Conservation (phyloP, 2,113 vertebrate species). For the Chaetodon auriga region DNA sequence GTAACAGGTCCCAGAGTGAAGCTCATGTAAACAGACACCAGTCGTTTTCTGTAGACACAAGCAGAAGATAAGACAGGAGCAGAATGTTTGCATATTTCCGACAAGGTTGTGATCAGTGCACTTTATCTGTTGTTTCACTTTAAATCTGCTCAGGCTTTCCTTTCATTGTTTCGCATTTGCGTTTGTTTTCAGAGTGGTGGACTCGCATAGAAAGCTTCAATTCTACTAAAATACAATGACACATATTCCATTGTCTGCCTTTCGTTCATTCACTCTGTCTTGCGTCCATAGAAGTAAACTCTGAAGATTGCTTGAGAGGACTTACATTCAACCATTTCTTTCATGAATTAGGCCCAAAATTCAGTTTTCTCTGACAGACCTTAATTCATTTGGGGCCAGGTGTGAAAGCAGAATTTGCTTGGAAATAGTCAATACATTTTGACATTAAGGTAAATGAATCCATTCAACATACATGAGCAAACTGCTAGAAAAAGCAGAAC, state of each 20-base stretch:
- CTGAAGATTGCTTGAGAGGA: background rate
- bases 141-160: background rate
- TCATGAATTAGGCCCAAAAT: slow-evolving; percentile 6
- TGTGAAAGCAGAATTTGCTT: slow-evolving; percentile 20
- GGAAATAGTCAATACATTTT: slow-evolving; percentile 8
- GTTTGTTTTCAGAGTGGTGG: background rate
- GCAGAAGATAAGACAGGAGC: slow-evolving; percentile 7
- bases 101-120: slow-evolving; percentile 4
- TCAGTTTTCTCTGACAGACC: background rate
- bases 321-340: background rate
- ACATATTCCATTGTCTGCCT: background rate
- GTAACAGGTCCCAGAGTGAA: slow-evolving; percentile 42
- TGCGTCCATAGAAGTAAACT: background rate
- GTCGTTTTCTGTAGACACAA: slow-evolving; percentile 16
- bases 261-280: background rate
- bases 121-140: slow-evolving; percentile 1
- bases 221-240: background rate
- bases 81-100: slow-evolving; percentile 14
- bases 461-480: slow-evolving; percentile 2
- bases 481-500: background rate
- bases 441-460: slow-evolving; percentile 9
- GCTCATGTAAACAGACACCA: slow-evolving; percentile 39
- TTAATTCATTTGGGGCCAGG: background rate
- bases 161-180: background rate
- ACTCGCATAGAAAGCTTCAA: background rate